Evolutionary conservation across 2,888 invertebrate species (phyloP).

Genomic region (Apodemia mormo): DNA sequence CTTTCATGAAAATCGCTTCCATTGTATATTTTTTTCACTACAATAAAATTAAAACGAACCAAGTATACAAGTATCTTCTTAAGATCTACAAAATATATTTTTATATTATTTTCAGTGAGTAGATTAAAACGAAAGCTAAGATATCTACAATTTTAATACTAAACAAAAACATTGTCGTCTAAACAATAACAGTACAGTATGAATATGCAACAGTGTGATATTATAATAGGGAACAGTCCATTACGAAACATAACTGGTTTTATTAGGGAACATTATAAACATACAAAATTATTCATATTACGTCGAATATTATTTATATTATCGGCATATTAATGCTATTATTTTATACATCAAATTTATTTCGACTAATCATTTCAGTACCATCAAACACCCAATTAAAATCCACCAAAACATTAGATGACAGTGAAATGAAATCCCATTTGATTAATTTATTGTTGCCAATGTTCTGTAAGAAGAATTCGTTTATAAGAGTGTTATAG

Average conservation of each 20-base stretch:
- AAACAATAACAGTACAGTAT: conserved; percentile 1
- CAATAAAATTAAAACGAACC: neutral
- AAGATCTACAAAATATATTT: conserved; percentile 1
- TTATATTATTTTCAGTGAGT: neutral
- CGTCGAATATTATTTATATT: no score
- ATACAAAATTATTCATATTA: neutral
- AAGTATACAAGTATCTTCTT: conserved; percentile 6
- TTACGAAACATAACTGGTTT: neutral
- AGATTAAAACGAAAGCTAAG: neutral
- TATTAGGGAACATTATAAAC: neutral
- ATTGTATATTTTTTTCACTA: neutral
- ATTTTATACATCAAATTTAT: no score
- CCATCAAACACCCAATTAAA: no score
- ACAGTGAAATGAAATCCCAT: no score
- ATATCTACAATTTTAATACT: conserved; percentile 2
- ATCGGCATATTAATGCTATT: no score
- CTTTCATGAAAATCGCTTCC: neutral
- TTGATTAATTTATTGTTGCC: no score
- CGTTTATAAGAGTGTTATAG: no score
- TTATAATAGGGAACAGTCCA: neutral
- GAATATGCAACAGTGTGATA: neutral
- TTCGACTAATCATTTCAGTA: no score
- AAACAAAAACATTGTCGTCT: neutral
- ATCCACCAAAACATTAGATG: no score
- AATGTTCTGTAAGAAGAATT: no score